These are phyloP conservation scores for Leptestheria dahalacensis DNA, from an alignment of 1,140 invertebrate species.

Conservation along the genomic window DNA sequence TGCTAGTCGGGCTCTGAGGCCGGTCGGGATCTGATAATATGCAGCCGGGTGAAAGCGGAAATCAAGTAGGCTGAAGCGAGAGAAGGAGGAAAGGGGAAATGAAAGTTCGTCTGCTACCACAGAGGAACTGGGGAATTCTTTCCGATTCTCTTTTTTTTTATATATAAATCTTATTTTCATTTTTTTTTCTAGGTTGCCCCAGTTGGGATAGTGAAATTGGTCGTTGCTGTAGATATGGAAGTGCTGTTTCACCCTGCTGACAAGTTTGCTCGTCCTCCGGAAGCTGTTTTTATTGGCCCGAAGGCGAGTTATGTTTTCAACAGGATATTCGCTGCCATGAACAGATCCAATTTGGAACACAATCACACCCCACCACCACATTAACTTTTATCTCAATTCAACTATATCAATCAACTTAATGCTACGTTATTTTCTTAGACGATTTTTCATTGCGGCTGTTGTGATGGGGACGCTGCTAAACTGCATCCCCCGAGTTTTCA, in stretches of 20 bases:
- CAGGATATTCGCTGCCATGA: conserved; percentile 14
- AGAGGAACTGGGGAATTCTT: too few species aligned
- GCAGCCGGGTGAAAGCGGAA: too few species aligned
- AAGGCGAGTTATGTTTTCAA: background rate
- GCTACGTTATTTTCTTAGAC: background rate
- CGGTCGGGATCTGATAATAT: too few species aligned
- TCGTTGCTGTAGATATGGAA: background rate
- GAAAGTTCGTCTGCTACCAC: too few species aligned
- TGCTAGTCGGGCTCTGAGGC: too few species aligned
- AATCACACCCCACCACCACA: background rate
- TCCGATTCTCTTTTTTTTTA: too few species aligned
- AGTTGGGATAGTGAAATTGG: too few species aligned
- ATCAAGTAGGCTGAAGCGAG: too few species aligned
- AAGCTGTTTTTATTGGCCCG: background rate
- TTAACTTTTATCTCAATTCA: background rate
- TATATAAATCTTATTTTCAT: too few species aligned
- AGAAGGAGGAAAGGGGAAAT: too few species aligned
- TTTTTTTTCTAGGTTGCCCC: too few species aligned
- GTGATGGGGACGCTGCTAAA: background rate
- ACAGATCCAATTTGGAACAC: conserved; percentile 11
- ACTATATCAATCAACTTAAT: background rate
- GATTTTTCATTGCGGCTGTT: background rate
- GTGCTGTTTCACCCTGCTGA: background rate
- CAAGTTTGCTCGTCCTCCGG: background rate
- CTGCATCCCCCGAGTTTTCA: background rate